Conservation (phyloP, 2,888 invertebrate genomes). For the Calliopum simillimum region DNA sequence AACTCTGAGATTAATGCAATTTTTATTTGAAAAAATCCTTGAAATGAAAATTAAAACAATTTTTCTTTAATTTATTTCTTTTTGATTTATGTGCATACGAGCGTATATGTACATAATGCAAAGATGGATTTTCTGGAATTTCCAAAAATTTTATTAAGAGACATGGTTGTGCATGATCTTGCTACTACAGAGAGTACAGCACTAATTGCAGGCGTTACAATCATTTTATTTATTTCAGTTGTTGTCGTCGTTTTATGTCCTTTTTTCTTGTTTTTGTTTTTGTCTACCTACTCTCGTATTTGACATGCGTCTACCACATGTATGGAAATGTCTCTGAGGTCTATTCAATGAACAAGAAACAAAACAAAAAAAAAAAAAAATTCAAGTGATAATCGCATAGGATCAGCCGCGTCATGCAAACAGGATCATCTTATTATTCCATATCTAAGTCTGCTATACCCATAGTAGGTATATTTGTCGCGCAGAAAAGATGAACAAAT, state of each 20-base stretch:
- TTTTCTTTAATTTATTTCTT: too few species aligned
- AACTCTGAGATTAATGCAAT: too few species aligned
- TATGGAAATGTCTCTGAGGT: neutral
- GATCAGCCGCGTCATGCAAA: constrained; percentile 32
- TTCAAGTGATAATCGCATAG: constrained; percentile 8
- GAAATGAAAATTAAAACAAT: too few species aligned
- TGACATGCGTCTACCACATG: constrained; percentile 21
- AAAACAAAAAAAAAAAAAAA: too few species aligned
- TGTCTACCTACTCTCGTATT: neutral
- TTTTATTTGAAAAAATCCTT: too few species aligned
- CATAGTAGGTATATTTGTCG: neutral
- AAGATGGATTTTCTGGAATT: neutral
- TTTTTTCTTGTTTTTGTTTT: neutral
- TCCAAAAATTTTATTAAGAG: constrained; percentile 3
- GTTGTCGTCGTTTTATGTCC: constrained; percentile 3
- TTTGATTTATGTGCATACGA: too few species aligned
- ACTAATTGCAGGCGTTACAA: constrained; percentile 34
- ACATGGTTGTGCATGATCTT: neutral
- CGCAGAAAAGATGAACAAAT: neutral
- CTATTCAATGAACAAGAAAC: neutral
- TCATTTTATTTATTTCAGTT: constrained; percentile 19
- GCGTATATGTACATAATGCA: too few species aligned
- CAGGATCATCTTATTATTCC: constrained; percentile 26
- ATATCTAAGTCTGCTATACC: too few species aligned
- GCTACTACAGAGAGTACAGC: neutral